A percentile compares a stretch with the other conserved stretches of the same genome.
Evolutionary conservation across 2,113 vertebrate species (phyloP).

Genomic region (Myotis davidii): DNA sequence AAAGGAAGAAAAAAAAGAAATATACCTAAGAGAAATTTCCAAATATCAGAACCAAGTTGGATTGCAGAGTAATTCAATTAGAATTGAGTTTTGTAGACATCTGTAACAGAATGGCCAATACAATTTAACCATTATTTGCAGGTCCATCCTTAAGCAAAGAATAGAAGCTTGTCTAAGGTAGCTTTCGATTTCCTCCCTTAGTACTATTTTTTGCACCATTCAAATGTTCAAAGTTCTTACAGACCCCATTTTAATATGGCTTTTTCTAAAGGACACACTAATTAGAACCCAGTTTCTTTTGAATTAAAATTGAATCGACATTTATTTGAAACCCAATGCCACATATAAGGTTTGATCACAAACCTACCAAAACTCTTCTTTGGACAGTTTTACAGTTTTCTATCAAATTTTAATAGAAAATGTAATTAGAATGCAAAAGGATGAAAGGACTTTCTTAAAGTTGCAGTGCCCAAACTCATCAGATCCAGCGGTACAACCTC

Average conservation of each 20-base stretch:
- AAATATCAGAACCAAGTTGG: conserved; percentile 15
- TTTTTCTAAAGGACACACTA: background rate
- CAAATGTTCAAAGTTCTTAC: background rate
- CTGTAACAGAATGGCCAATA: background rate
- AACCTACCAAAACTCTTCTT: background rate
- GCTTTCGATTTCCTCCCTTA: background rate
- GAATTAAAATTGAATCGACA: background rate
- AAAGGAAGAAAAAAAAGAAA: background rate
- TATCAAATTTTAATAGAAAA: background rate
- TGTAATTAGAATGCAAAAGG: background rate
- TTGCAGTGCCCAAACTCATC: background rate
- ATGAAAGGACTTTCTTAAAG: background rate
- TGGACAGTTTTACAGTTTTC: background rate
- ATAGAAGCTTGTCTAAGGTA: background rate
- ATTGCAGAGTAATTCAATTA: conserved; percentile 48
- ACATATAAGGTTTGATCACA: background rate
- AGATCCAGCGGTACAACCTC: background rate
- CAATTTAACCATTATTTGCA: background rate
- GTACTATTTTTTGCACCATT: background rate
- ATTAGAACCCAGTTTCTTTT: background rate
- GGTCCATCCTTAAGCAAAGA: background rate
- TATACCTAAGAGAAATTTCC: conserved; percentile 44
- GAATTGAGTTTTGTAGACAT: conserved; percentile 39
- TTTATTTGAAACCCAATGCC: background rate
- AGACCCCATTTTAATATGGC: background rate